A percentile compares a stretch with the other conserved stretches of the same genome.
Conservation (phyloP, 2,113 vertebrate species). For the Heterotilapia buettikoferi region DNA sequence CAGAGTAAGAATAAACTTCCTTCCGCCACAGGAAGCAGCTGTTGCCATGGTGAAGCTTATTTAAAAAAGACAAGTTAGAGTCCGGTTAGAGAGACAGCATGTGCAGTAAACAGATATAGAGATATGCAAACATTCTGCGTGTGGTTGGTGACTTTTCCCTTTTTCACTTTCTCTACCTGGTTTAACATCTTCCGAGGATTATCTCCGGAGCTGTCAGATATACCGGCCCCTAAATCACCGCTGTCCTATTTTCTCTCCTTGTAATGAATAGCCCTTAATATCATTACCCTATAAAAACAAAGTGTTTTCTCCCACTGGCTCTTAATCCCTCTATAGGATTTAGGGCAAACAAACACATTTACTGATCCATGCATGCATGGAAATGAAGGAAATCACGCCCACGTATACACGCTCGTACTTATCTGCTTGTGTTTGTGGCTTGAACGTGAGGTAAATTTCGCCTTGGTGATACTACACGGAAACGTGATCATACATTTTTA, state of each 20-base stretch:
- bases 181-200: constrained; percentile 33
- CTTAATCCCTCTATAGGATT: constrained; percentile 30
- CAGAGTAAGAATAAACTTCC: constrained; percentile 53
- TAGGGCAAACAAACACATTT: constrained; percentile 2
- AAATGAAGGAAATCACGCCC: neutral
- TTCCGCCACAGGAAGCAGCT: constrained; percentile 39
- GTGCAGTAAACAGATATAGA: neutral
- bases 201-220: neutral
- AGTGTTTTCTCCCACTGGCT: constrained; percentile 6
- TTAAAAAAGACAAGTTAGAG: constrained; percentile 7
- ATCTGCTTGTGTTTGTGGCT: neutral
- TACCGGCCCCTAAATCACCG: neutral
- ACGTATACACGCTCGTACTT: neutral
- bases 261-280: constrained; percentile 53
- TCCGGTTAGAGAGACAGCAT: neutral
- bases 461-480: neutral
- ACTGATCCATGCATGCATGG: neutral
- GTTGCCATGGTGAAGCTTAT: constrained; percentile 38
- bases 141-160: neutral
- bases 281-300: constrained; percentile 43
- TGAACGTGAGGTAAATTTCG: neutral
- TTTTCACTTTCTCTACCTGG: neutral
- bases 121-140: neutral
- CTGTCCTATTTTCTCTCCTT: constrained; percentile 35
- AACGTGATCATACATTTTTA: neutral